Evolutionary conservation across 2,113 vertebrate species (phyloP).

Genomic region (Coptodon rendalli): DNA sequence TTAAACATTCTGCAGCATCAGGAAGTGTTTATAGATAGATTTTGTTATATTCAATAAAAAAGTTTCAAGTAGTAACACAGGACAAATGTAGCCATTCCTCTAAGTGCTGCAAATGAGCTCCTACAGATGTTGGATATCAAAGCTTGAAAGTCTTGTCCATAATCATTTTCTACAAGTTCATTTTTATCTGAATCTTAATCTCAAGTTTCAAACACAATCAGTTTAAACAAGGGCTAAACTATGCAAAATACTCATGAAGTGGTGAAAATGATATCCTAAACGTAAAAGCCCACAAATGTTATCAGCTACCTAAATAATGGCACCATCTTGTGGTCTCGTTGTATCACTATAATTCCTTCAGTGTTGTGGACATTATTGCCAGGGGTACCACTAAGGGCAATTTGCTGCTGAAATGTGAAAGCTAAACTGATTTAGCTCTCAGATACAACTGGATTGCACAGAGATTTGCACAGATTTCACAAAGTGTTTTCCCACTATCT

Average conservation of each 20-base stretch:
- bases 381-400: neutral
- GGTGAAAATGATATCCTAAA: neutral
- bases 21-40: neutral
- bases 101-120: neutral
- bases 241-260: neutral
- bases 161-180: neutral
- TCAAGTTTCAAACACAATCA: neutral
- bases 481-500: neutral
- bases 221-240: neutral
- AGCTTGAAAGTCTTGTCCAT: neutral
- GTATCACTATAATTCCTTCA: neutral
- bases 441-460: neutral
- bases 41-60: neutral
- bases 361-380: neutral
- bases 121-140: neutral
- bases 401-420: neutral
- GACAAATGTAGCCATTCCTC: neutral
- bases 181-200: neutral
- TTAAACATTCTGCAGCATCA: neutral
- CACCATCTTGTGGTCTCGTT: neutral
- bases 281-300: neutral
- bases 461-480: neutral
- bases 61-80: neutral
- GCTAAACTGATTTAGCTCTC: neutral
- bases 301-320: neutral